Conservation (phyloP, 2,797 vertebrate species). For the Platalea minor region DNA sequence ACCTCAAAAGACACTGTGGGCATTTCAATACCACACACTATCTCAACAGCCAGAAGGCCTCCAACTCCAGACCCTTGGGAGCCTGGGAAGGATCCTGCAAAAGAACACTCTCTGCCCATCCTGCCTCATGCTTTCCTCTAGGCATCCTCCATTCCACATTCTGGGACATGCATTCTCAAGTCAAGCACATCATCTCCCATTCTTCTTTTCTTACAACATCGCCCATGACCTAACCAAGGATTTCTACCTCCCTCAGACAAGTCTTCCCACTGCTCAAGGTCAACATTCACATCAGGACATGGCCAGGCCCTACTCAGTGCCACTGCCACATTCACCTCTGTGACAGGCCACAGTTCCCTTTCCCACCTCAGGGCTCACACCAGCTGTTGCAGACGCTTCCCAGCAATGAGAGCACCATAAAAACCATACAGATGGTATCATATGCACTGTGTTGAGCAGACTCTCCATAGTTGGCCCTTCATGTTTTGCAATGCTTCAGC, state of each 20-base stretch:
- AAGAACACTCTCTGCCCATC: not conserved
- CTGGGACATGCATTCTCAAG: accelerated
- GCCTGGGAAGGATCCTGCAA: not conserved
- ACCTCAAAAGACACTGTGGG: too few species aligned
- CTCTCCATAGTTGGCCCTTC: too few species aligned
- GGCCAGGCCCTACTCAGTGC: not conserved
- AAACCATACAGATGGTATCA: not conserved
- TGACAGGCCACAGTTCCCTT: not conserved
- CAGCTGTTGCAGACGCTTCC: not conserved
- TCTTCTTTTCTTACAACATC: not conserved
- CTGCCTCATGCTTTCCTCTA: not conserved
- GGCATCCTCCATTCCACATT: too few species aligned
- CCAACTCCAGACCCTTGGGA: too few species aligned
- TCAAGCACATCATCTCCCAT: too few species aligned
- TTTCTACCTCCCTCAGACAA: not conserved
- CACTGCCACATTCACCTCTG: not conserved
- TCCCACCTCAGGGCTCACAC: too few species aligned
- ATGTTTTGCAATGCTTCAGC: not conserved
- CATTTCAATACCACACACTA: not conserved
- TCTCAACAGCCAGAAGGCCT: too few species aligned
- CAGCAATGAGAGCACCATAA: not conserved
- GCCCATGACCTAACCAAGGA: not conserved
- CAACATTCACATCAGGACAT: too few species aligned
- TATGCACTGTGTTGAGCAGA: too few species aligned
- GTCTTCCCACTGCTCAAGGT: not conserved